A percentile compares a stretch with the other conserved stretches of the same genome.
These are phyloP conservation scores for Ooceraea biroi DNA, from an alignment of 1,140 invertebrate genomes.

Conservation along the genomic window DNA sequence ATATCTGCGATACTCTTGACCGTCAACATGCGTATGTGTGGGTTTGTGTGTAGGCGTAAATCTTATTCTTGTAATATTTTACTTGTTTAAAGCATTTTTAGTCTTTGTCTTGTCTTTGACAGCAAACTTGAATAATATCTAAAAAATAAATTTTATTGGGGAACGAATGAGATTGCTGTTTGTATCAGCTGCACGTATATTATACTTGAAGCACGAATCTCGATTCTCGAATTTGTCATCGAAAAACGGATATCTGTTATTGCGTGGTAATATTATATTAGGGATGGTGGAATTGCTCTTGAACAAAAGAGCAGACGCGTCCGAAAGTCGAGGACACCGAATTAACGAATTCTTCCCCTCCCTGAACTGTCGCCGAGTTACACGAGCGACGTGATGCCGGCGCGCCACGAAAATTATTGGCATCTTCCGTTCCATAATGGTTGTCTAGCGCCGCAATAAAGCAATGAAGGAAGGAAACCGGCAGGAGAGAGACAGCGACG, in stretches of 20 bases:
- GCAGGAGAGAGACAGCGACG: conserved; percentile 5
- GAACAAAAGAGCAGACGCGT: conserved; percentile 36
- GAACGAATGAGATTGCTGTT: not conserved
- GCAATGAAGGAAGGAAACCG: conserved; percentile 22
- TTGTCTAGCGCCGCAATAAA: conserved; percentile 74
- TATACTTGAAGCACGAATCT: too few species aligned
- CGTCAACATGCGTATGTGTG: not conserved
- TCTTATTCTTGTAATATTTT: not conserved
- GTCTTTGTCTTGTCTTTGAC: not conserved
- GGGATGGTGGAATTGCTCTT: not conserved
- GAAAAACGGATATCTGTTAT: not conserved
- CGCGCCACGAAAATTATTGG: conserved; percentile 80
- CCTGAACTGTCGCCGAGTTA: conserved; percentile 3
- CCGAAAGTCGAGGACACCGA: conserved; percentile 51
- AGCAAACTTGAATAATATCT: not conserved
- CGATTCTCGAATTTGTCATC: not conserved
- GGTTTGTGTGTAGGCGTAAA: not conserved
- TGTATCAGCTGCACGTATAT: too few species aligned
- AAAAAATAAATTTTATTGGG: not conserved
- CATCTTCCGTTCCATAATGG: conserved; percentile 84
- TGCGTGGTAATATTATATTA: not conserved
- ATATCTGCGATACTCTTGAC: conserved; percentile 70
- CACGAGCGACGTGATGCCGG: conserved; percentile 41
- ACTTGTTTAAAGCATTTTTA: not conserved
- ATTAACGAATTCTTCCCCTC: conserved; percentile 20